phyloP scores from a whole-genome alignment of 2,113 vertebrate species.

The Pseudolaguvia tuberculata region DNA sequence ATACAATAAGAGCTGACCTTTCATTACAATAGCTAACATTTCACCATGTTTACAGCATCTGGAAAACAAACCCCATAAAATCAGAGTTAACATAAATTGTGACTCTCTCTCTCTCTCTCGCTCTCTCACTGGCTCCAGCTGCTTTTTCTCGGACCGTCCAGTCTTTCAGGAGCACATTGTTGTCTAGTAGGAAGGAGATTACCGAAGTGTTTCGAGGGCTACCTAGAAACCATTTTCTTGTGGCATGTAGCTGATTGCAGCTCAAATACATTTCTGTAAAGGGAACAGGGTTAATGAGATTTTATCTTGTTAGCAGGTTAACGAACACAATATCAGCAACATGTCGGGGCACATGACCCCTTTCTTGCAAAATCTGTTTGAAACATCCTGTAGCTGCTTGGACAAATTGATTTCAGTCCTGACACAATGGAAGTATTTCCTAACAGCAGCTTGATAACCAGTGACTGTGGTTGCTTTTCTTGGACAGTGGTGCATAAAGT shows the following conservation, averaged over 20 bases:
- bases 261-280: slow-evolving; percentile 7
- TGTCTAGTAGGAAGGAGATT: slow-evolving; percentile 44
- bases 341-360: slow-evolving; percentile 1
- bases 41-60: background rate
- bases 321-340: background rate
- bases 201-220: slow-evolving; percentile 45
- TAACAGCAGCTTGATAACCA: background rate
- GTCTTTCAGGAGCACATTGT: slow-evolving; percentile 28
- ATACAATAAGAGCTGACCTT: background rate
- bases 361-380: background rate
- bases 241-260: slow-evolving; percentile 17
- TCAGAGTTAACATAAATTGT: slow-evolving; percentile 15
- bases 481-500: background rate
- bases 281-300: background rate
- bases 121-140: background rate
- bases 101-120: background rate
- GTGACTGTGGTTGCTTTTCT: background rate
- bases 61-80: background rate
- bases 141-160: slow-evolving; percentile 21
- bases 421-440: background rate
- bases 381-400: background rate
- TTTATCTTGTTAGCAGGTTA: slow-evolving; percentile 36
- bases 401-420: background rate
- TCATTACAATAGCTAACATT: background rate
- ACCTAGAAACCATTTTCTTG: slow-evolving; percentile 40